Percentiles rank a stretch among this genome's conserved stretches.
These are phyloP conservation scores for Xiphophorus couchianus DNA, from an alignment of 2,113 vertebrate genomes.

Conservation along the genomic window DNA sequence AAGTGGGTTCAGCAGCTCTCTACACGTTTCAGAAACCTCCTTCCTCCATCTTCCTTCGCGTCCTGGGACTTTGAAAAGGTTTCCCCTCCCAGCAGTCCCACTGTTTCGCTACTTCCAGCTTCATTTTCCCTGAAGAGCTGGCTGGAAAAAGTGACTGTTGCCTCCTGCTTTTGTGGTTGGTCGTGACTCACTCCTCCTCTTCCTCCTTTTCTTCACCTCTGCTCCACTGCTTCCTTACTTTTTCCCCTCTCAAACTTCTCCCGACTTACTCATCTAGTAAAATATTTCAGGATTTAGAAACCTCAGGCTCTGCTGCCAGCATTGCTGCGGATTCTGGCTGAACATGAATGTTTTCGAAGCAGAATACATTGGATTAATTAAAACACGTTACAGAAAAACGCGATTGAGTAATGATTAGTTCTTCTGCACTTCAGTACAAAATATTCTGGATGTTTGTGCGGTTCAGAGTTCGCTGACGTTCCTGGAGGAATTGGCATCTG, in stretches of 20 bases:
- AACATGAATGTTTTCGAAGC: neutral
- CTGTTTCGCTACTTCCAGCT: slow-evolving; percentile 14
- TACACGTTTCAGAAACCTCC: neutral
- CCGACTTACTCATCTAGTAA: neutral
- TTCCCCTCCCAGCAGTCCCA: slow-evolving; percentile 9
- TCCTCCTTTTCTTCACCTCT: slow-evolving; percentile 24
- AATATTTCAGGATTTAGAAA: neutral
- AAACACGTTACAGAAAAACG: neutral
- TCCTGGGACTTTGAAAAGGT: neutral
- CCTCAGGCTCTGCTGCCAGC: neutral
- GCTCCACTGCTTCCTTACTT: neutral
- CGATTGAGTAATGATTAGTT: neutral
- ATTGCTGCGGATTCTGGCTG: neutral
- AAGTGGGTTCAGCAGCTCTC: neutral
- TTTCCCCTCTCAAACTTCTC: neutral
- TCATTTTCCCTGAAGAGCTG: slow-evolving; percentile 28
- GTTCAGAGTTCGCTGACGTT: too few species aligned
- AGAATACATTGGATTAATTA: neutral
- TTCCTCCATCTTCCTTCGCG: slow-evolving; percentile 1
- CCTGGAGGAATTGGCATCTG: neutral
- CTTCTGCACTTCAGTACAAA: neutral
- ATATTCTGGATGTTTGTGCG: neutral
- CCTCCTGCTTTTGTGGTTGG: slow-evolving; percentile 13
- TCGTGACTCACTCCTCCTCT: slow-evolving; percentile 31
- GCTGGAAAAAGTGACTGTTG: slow-evolving; percentile 68